A percentile compares a stretch with the other conserved stretches of the same genome.
Evolutionary conservation across 2,113 vertebrate species (phyloP).

Genomic region (Tyto alba): DNA sequence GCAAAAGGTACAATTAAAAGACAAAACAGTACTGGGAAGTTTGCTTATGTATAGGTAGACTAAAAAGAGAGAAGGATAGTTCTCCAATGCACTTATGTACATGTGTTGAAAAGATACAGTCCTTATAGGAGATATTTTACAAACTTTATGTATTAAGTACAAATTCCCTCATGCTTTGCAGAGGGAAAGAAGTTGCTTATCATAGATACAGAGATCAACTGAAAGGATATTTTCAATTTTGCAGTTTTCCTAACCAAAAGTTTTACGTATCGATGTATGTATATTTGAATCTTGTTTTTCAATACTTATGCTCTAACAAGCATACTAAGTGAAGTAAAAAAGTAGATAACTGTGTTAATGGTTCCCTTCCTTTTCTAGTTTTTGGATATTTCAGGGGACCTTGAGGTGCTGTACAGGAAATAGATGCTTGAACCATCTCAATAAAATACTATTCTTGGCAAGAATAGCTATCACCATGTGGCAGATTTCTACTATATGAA

Average conservation of each 20-base stretch:
- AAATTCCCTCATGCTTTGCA: accelerated
- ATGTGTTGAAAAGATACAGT: neutral
- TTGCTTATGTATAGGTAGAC: neutral
- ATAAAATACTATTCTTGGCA: neutral
- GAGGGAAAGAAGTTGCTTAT: neutral
- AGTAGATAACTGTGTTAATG: neutral
- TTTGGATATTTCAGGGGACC: neutral
- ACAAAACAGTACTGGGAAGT: neutral
- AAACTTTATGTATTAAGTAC: neutral
- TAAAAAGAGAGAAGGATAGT: neutral
- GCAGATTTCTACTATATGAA: neutral
- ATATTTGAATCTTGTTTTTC: neutral
- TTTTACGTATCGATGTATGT: neutral
- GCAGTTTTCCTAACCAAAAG: neutral
- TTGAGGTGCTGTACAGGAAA: neutral
- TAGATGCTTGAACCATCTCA: neutral
- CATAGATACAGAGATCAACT: neutral
- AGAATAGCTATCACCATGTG: neutral
- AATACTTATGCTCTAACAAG: neutral
- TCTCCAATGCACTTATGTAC: neutral
- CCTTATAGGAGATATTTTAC: neutral
- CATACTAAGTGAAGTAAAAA: neutral
- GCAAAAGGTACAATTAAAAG: neutral
- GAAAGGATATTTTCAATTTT: neutral
- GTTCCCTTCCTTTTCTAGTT: neutral